phyloP scores from a whole-genome alignment of 2,888 invertebrate genomes.

The Prosopocoilus inquinatus region DNA sequence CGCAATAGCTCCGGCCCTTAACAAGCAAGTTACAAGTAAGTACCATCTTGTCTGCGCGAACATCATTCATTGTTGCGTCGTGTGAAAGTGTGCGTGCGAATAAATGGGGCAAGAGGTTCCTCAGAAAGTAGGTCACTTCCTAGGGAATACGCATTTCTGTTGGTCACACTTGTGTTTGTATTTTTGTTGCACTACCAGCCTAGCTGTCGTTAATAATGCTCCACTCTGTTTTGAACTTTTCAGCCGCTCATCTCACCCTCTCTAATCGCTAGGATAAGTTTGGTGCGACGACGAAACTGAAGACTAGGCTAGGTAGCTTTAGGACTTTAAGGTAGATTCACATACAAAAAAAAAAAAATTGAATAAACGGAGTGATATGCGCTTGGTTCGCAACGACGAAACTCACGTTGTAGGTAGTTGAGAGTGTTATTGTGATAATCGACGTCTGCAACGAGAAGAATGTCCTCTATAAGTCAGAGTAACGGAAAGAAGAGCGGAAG shows the following conservation, averaged over 20 bases:
- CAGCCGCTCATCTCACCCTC: conserved; percentile 14
- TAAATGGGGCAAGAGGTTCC: conserved; percentile 26
- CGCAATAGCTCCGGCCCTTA: no score
- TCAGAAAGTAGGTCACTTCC: conserved; percentile 38
- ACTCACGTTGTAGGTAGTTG: conserved; percentile 10
- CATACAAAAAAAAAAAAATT: background rate
- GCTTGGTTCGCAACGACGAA: no score
- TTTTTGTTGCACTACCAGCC: conserved; percentile 20
- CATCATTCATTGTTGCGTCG: background rate
- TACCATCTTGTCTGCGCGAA: background rate
- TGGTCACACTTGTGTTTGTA: conserved; percentile 31
- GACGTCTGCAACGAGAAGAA: conserved; percentile 20
- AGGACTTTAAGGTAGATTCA: no score
- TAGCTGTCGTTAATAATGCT: background rate
- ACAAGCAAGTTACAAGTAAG: no score
- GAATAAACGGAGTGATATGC: background rate
- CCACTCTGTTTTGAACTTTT: conserved; percentile 4
- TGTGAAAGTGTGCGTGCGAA: conserved; percentile 19
- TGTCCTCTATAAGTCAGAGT: conserved; percentile 37
- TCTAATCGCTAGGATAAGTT: conserved; percentile 7
- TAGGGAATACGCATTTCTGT: conserved; percentile 36
- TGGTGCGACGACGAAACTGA: conserved; percentile 2
- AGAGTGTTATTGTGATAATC: conserved; percentile 13
- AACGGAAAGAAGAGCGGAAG: conserved; percentile 44
- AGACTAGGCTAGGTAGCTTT: no score